Evolutionary conservation across 2,113 vertebrate genomes (phyloP).

Genomic region (Zingel zingel): DNA sequence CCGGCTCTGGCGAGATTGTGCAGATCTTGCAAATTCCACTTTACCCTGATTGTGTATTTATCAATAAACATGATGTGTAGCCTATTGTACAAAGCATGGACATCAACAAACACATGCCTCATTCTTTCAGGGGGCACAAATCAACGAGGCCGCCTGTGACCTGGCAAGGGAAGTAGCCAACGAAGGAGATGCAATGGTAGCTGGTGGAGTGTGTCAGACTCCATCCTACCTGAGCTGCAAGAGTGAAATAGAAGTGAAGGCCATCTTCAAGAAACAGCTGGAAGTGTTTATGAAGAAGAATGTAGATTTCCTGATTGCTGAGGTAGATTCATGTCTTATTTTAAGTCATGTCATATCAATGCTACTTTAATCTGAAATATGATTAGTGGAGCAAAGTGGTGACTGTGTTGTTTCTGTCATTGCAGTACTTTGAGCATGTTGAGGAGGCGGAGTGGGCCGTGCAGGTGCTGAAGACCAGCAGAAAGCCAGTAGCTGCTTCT

Average conservation of each 20-base stretch:
- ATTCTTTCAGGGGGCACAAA: slow-evolving; percentile 83
- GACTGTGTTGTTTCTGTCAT: background rate
- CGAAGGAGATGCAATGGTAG: slow-evolving; percentile 93
- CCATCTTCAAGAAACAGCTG: slow-evolving; percentile 91
- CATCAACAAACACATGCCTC: background rate
- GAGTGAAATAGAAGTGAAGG: slow-evolving; percentile 92
- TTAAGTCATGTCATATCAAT: background rate
- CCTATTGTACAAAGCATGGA: background rate
- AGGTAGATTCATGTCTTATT: slow-evolving; percentile 76
- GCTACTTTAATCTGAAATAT: background rate
- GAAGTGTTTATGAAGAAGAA: slow-evolving; percentile 93
- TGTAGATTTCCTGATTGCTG: slow-evolving; percentile 96
- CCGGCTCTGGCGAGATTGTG: background rate
- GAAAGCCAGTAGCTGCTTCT: slow-evolving; percentile 92
- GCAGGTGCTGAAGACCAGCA: slow-evolving; percentile 88
- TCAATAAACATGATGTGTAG: background rate
- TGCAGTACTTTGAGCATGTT: slow-evolving; percentile 98
- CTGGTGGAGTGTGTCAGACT: slow-evolving; percentile 95
- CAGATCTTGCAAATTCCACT: slow-evolving; percentile 86
- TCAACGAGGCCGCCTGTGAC: slow-evolving; percentile 97
- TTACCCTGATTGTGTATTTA: slow-evolving; percentile 71
- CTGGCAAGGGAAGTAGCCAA: slow-evolving; percentile 92
- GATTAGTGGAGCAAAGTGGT: background rate
- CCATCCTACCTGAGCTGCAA: slow-evolving; percentile 97
- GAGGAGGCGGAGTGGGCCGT: slow-evolving; percentile 98